phyloP scores from a whole-genome alignment of 2,888 invertebrate species.

The Drosophila hawaiiensis region DNA sequence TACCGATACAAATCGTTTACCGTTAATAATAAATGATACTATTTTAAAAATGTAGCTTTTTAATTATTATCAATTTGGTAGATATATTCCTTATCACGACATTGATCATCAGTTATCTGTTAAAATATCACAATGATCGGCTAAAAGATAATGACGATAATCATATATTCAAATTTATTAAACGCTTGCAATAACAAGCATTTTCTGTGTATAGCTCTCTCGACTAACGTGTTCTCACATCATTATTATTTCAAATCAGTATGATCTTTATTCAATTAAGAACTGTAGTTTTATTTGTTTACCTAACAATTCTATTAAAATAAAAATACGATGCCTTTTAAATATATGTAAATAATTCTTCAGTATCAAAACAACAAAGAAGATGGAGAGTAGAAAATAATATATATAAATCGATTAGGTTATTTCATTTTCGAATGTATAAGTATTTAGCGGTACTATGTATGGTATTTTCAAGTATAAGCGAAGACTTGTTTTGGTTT shows the following conservation, averaged over 20 bases:
- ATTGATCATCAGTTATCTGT: background rate
- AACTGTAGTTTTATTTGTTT: background rate
- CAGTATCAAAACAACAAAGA: background rate
- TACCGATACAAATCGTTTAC: background rate
- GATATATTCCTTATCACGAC: background rate
- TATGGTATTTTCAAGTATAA: background rate
- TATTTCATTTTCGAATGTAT: background rate
- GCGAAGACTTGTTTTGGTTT: background rate
- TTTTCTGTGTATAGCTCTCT: background rate
- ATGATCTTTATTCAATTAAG: background rate
- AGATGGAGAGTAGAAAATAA: background rate
- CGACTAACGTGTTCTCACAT: background rate
- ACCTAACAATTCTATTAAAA: background rate
- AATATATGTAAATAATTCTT: background rate
- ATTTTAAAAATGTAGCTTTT: background rate
- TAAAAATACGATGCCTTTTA: background rate
- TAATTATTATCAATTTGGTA: background rate
- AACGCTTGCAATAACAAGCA: background rate
- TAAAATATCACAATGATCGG: background rate
- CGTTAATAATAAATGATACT: no score
- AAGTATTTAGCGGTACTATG: background rate
- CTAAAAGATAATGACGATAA: background rate
- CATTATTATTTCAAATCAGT: background rate
- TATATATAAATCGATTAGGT: background rate
- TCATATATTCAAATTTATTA: background rate